A percentile compares a stretch with the other conserved stretches of the same genome.
Evolutionary conservation across 2,797 vertebrate genomes (phyloP).

Genomic region (Podarcis siculus): DNA sequence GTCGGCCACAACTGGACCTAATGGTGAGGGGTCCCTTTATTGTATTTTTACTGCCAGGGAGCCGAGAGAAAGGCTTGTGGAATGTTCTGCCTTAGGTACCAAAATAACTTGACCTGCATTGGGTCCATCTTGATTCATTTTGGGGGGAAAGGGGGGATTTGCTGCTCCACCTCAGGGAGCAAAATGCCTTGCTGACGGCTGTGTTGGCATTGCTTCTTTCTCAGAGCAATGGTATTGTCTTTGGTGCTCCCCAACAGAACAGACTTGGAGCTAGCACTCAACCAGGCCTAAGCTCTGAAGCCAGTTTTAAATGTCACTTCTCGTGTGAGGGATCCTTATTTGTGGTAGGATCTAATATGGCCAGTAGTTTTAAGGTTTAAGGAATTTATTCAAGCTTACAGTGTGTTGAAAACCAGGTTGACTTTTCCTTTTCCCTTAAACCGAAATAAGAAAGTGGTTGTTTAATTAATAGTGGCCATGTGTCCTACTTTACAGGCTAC

Average conservation of each 20-base stretch:
- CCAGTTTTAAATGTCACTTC: neutral
- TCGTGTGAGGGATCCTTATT: neutral
- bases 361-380: neutral
- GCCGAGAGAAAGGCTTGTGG: neutral
- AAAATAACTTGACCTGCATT: neutral
- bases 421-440: neutral
- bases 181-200: neutral
- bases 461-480: no score
- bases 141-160: no score
- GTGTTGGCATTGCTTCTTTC: neutral
- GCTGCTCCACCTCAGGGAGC: neutral
- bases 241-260: neutral
- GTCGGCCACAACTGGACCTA: no score
- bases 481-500: neutral
- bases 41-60: neutral
- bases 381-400: neutral
- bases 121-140: neutral
- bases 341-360: neutral
- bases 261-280: no score
- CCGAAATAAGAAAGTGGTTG: neutral
- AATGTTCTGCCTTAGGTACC: neutral
- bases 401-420: neutral
- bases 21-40: no score
- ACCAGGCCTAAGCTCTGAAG: neutral
- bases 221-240: neutral